phyloP scores from a whole-genome alignment of 2,888 invertebrate species.

The Melieria crassipennis region DNA sequence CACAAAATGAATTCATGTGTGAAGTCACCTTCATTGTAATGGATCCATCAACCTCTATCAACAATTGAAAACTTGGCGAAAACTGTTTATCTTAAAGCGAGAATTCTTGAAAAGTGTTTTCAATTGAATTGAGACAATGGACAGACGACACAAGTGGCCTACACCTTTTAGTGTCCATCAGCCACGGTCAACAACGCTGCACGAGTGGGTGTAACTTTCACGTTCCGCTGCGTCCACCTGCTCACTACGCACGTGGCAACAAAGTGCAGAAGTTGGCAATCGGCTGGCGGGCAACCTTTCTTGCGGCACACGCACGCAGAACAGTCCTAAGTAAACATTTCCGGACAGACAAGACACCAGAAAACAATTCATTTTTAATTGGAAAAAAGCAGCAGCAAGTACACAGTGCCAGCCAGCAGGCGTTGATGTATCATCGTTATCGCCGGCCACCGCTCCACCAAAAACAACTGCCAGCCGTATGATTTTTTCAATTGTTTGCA shows the following conservation, averaged over 20 bases:
- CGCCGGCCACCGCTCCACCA: slow-evolving; percentile 5
- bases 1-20: neutral
- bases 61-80: slow-evolving; percentile 11
- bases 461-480: neutral
- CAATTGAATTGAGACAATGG: neutral
- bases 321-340: slow-evolving; percentile 61
- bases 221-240: slow-evolving; percentile 2
- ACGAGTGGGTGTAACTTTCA: neutral
- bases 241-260: neutral
- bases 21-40: neutral
- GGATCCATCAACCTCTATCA: slow-evolving; percentile 24
- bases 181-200: slow-evolving; percentile 26
- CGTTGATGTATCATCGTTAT: slow-evolving; percentile 28
- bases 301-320: slow-evolving; percentile 21
- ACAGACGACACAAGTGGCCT: neutral
- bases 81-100: slow-evolving; percentile 1
- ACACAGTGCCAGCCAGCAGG: neutral
- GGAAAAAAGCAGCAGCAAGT: slow-evolving; percentile 51
- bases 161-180: slow-evolving; percentile 12
- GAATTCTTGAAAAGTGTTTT: neutral
- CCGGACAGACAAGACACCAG: slow-evolving; percentile 47
- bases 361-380: slow-evolving; percentile 67
- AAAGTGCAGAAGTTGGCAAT: slow-evolving; percentile 28
- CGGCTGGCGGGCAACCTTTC: slow-evolving; percentile 41
- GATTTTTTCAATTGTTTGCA: no score